phyloP scores from a whole-genome alignment of 2,888 invertebrate genomes.

The Caenorhabditis wallacei region DNA sequence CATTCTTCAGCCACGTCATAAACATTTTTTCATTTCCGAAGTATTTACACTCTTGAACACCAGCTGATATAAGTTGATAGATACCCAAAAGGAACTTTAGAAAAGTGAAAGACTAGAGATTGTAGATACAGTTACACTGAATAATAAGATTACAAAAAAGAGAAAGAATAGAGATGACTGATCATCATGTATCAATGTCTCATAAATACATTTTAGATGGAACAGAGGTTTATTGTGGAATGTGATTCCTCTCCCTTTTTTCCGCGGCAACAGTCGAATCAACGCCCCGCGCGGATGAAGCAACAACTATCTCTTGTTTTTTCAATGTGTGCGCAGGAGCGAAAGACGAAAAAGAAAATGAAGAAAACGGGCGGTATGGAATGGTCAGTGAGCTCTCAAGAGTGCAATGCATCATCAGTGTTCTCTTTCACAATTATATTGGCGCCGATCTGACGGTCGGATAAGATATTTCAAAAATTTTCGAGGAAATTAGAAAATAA shows the following conservation, averaged over 20 bases:
- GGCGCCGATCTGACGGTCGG: slow-evolving; percentile 48
- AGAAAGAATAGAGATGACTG: neutral
- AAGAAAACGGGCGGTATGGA: slow-evolving; percentile 32
- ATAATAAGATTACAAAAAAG: neutral
- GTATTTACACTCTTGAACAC: slow-evolving; percentile 40
- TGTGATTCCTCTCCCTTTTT: slow-evolving; percentile 16
- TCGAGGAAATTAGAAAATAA: neutral
- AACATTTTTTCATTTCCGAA: slow-evolving; percentile 20
- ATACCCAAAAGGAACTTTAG: neutral
- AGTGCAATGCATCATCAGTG: slow-evolving; percentile 31
- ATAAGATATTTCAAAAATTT: slow-evolving; percentile 14
- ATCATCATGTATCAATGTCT: slow-evolving; percentile 38
- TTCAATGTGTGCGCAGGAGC: slow-evolving; percentile 45
- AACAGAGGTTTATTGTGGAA: slow-evolving; percentile 30
- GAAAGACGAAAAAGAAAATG: slow-evolving; percentile 5
- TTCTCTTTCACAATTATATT: slow-evolving; percentile 26
- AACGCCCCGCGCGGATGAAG: slow-evolving; percentile 17
- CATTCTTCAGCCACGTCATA: slow-evolving; percentile 23
- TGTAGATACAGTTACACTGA: too few relatives aligned
- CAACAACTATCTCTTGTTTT: slow-evolving; percentile 37
- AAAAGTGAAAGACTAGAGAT: neutral
- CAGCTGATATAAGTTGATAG: slow-evolving; percentile 28
- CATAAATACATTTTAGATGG: slow-evolving; percentile 12
- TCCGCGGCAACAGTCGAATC: slow-evolving; percentile 20
- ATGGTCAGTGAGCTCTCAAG: slow-evolving; percentile 46